Evolutionary conservation across 2,888 invertebrate species (phyloP), one percentile per base, ranked within the genome.

Genomic region (Polymixis lichenea): DNA sequence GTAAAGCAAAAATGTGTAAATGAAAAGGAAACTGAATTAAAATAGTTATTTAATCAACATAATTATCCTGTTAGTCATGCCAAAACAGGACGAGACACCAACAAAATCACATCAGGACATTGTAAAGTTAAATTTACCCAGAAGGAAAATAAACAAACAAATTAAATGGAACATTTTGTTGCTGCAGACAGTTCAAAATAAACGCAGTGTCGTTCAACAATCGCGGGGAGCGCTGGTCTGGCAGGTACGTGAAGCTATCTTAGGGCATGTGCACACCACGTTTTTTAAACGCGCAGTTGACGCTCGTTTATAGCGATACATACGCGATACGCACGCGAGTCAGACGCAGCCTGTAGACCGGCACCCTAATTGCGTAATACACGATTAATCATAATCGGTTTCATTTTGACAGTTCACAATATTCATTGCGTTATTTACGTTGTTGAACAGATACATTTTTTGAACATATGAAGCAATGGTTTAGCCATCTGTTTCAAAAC

Each of bases 161-260:
- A 78, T 68, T 51, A 43, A 55, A 53, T 28, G 17, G 70, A 66
- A 69, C n/a, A 82, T 58, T 60, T 46, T 58, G 51, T 69, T 7
- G 19, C 25, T 55, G 13, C 61, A 69, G 43, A 51, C 60, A 43
- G 60, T 83, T 75, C 51, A 68, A 79, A 74, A 78, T 73, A 28
- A 68, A 73, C 66, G 38, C 58, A 78, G 78, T 90, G 89, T 88
- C 88, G 89, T 88, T 88, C 80, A 86, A 80, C 78, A 77, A 78
- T 74, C 64, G 62, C 62, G 46, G 67, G 28, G 60, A 76, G 65
- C 65, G 69, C 61, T 25, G 68, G 17, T 32, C 62, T 64, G 70
- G 60, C 72, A 83, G 72, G 83, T 87, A 86, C 13, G 78, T 82
- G 62, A 56, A 73, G n/a, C 62, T 73, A n/a, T n/a, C n/a, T n/a